These are phyloP conservation scores for Sarotherodon lohbergeri DNA, from an alignment of 2,113 vertebrate species.

Conservation along the genomic window DNA sequence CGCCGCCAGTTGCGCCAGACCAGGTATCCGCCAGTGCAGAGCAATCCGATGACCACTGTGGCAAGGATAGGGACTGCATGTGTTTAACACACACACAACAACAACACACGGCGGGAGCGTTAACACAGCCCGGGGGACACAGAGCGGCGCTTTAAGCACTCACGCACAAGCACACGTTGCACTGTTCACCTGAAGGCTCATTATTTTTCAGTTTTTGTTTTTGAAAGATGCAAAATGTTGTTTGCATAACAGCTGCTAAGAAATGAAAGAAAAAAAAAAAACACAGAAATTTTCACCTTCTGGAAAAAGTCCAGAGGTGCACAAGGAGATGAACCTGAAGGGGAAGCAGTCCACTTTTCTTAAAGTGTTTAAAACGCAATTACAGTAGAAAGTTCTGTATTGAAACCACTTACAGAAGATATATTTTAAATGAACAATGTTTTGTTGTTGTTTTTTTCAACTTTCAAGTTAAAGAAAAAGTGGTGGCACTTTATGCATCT, in stretches of 20 bases:
- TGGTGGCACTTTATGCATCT: not conserved
- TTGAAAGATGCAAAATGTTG: not conserved
- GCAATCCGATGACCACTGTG: constrained; percentile 87
- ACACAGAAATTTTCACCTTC: not conserved
- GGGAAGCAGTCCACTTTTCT: not conserved
- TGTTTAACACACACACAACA: constrained; percentile 78
- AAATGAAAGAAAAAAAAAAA: not conserved
- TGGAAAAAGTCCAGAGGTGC: not conserved
- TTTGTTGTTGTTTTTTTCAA: not conserved
- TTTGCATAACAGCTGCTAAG: not conserved
- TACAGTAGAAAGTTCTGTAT: not conserved
- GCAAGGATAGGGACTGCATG: constrained; percentile 81
- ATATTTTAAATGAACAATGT: not conserved
- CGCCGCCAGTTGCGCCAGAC: constrained; percentile 98
- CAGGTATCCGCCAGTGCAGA: constrained; percentile 91
- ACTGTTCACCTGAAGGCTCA: constrained; percentile 31
- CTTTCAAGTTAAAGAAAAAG: not conserved
- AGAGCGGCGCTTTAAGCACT: constrained; percentile 63
- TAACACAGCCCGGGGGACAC: constrained; percentile 78
- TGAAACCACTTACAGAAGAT: not conserved
- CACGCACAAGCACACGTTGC: not conserved
- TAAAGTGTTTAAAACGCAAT: not conserved
- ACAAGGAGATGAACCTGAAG: not conserved
- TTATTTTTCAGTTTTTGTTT: not conserved
- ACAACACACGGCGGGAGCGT: constrained; percentile 75